Evolutionary conservation across 2,113 vertebrate species (phyloP).

Genomic region (Ancistrus triradiatus): DNA sequence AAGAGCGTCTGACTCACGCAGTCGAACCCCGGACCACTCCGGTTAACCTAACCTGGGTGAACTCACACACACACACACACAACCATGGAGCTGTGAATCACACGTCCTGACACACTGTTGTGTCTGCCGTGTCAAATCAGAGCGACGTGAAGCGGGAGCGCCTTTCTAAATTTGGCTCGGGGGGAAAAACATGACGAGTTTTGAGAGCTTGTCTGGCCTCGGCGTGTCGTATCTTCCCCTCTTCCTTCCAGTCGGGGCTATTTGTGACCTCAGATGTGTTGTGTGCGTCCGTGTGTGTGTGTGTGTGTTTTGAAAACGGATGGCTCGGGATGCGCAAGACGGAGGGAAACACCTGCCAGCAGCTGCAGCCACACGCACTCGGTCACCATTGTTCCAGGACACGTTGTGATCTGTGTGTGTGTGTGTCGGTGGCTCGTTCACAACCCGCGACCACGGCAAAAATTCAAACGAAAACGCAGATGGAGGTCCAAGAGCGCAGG

Average conservation of each 20-base stretch:
- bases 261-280: slow-evolving; percentile 49
- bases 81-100: slow-evolving; percentile 29
- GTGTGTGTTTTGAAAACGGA: slow-evolving; percentile 19
- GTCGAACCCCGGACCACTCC: slow-evolving; percentile 2
- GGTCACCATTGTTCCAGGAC: slow-evolving; percentile 43
- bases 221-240: slow-evolving; percentile 32
- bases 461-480: no score
- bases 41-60: not conserved
- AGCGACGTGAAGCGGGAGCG: slow-evolving; percentile 12
- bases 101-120: slow-evolving; percentile 29
- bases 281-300: slow-evolving; percentile 35
- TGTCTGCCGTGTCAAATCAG: slow-evolving; percentile 38
- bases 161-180: slow-evolving; percentile 20
- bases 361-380: slow-evolving; percentile 29
- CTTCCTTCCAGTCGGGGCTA: slow-evolving; percentile 52
- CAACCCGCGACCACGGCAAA: no score
- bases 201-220: slow-evolving; percentile 14
- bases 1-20: slow-evolving; percentile 14
- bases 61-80: slow-evolving; percentile 7
- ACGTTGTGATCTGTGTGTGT: slow-evolving; percentile 34
- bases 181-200: not conserved
- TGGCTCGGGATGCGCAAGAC: slow-evolving; percentile 26
- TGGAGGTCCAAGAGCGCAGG: no score
- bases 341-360: slow-evolving; percentile 64
- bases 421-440: slow-evolving; percentile 30